phyloP scores from a whole-genome alignment of 1,140 invertebrate genomes.

The Lepidotrigona ventralis region DNA sequence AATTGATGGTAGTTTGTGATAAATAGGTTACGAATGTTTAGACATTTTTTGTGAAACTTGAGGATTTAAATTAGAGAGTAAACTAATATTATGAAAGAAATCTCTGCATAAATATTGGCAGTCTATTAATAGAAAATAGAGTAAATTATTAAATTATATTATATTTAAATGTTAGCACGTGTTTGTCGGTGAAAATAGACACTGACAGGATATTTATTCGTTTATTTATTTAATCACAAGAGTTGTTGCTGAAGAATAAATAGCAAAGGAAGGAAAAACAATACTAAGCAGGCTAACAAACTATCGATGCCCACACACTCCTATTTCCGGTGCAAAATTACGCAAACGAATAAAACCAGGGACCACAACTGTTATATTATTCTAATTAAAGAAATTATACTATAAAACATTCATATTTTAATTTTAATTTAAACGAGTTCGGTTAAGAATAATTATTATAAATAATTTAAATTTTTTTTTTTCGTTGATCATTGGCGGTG shows the following conservation, averaged over 20 bases:
- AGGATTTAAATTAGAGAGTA: not conserved
- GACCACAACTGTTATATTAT: not conserved
- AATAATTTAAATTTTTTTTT: not conserved
- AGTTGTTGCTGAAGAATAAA: conserved; percentile 13
- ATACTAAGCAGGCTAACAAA: conserved; percentile 25
- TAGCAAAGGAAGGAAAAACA: conserved; percentile 12
- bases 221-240: not conserved
- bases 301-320: not conserved
- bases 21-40: not conserved
- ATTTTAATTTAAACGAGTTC: not conserved
- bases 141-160: not conserved
- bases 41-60: not conserved
- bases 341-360: not conserved
- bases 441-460: not conserved
- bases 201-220: not conserved
- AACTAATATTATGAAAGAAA: not conserved
- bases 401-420: not conserved
- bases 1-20: not conserved
- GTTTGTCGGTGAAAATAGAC: not conserved
- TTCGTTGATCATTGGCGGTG: not conserved
- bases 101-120: not conserved
- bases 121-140: not conserved
- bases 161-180: not conserved
- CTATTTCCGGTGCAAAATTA: not conserved
- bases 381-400: not conserved